Evolutionary conservation across 1,140 invertebrate species (phyloP), one percentile per base, ranked within the genome.

Genomic region (Drosophila obscura): DNA sequence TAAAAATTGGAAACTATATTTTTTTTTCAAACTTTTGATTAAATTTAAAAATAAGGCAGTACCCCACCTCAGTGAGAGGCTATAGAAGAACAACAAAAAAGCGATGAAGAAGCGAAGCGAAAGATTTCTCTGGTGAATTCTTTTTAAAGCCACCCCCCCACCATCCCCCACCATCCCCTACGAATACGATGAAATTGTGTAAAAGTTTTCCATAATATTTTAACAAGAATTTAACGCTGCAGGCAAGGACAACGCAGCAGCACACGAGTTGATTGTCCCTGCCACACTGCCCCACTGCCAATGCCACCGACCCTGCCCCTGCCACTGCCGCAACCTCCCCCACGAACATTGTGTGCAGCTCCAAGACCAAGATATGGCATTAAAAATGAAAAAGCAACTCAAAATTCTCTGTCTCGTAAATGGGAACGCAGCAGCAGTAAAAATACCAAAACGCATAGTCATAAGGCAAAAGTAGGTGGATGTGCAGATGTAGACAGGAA

Each of bases 211-310:
- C 68, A 80, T 71, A 85, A 80, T 81, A 74, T 85, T 85, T 85
- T 77, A 80, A 71, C 73, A 85, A 85, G 81, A 85, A 85, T 85
- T 85, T 85, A 75, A 81, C 62, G 81, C 81, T 80, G 60, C 63
- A 67, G 81, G 81, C 81, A 67, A 85, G 82, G 81, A 73, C 78
- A 60, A 69, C 28, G 66, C 35, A 39, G 66, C 22, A 24, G 22
- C 66, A 69, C 65, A 69, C 64, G 57, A 69, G 51, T 68, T 11
- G 35, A 4, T 39, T 39, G 35, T 39, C 9, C 64, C 66, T 57
- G 44, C 53, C 39, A 48, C 62, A 24, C 39, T 28, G 15, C 16
- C 22, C 11, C 15, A 35, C 43, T 26, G 13, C 7, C 44, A 6
- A 19, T 19, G 19, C 19, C 31, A 50, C 9, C 22, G 15, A 28